Conservation (phyloP, 1,140 invertebrate genomes). For the Temnothorax nylanderi region DNA sequence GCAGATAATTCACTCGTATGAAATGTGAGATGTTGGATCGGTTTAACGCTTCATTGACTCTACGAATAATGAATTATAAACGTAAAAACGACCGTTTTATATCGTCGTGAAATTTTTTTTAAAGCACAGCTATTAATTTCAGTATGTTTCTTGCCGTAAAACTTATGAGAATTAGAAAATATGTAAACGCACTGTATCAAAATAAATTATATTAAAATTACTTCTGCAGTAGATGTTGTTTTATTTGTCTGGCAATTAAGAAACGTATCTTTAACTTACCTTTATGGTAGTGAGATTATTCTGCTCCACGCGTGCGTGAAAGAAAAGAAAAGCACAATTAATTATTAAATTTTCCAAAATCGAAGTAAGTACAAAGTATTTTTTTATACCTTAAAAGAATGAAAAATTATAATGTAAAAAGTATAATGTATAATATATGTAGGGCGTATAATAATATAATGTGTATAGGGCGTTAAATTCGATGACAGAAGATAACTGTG, state of each 20-base stretch:
- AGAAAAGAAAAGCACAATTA: slow-evolving; percentile 61
- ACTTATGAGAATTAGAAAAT: background rate
- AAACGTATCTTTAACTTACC: slow-evolving; percentile 83
- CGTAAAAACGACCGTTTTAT: background rate
- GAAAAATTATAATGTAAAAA: background rate
- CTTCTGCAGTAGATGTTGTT: background rate
- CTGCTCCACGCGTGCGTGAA: slow-evolving; percentile 81
- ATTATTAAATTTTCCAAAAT: background rate
- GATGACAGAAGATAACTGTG: background rate
- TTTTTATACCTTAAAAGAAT: background rate
- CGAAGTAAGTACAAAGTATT: background rate
- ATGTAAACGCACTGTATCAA: background rate
- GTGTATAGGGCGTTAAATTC: background rate
- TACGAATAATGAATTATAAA: slow-evolving; percentile 31
- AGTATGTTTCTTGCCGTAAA: background rate
- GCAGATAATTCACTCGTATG: slow-evolving; percentile 42
- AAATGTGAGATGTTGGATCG: background rate
- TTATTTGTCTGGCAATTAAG: background rate
- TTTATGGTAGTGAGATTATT: slow-evolving; percentile 90
- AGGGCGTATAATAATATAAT: background rate
- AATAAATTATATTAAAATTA: background rate
- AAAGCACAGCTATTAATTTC: background rate
- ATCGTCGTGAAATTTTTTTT: background rate
- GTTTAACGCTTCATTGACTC: background rate
- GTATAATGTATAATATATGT: background rate